These are phyloP conservation scores for Antennarius striatus DNA, from an alignment of 2,113 vertebrate species.

Conservation along the genomic window DNA sequence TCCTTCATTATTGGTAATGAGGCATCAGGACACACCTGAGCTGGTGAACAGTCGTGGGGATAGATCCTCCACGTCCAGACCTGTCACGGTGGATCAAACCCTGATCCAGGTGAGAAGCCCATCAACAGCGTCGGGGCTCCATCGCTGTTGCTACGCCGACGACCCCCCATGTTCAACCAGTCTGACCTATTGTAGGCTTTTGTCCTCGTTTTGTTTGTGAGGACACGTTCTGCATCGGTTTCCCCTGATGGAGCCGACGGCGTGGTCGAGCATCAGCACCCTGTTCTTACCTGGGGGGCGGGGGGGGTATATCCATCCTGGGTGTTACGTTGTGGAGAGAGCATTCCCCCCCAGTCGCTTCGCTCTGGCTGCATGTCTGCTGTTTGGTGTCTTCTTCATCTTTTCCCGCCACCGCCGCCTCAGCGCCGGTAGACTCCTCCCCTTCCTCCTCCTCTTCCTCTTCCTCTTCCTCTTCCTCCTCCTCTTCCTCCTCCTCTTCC, in stretches of 20 bases:
- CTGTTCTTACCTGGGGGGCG: background rate
- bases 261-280: conserved; percentile 19
- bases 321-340: conserved; percentile 30
- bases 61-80: too few species aligned
- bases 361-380: conserved; percentile 33
- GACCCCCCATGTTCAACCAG: conserved; percentile 31
- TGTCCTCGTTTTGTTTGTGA: conserved; percentile 53
- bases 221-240: conserved; percentile 38
- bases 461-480: too few species aligned
- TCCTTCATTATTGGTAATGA: too few species aligned
- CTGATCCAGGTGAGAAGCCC: conserved; percentile 41
- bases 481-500: too few species aligned
- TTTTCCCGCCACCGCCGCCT: background rate
- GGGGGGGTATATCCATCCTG: background rate
- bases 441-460: too few species aligned
- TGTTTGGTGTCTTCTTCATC: conserved; percentile 12
- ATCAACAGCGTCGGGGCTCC: conserved; percentile 31
- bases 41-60: too few species aligned
- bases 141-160: conserved; percentile 24
- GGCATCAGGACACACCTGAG: too few species aligned
- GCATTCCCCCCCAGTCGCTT: conserved; percentile 33
- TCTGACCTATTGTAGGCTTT: conserved; percentile 63
- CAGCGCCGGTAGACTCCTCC: too few species aligned
- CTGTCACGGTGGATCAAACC: too few species aligned
- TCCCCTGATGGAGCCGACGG: too few species aligned